phyloP scores from a whole-genome alignment of 2,888 invertebrate species.

The Sycophila texana region DNA sequence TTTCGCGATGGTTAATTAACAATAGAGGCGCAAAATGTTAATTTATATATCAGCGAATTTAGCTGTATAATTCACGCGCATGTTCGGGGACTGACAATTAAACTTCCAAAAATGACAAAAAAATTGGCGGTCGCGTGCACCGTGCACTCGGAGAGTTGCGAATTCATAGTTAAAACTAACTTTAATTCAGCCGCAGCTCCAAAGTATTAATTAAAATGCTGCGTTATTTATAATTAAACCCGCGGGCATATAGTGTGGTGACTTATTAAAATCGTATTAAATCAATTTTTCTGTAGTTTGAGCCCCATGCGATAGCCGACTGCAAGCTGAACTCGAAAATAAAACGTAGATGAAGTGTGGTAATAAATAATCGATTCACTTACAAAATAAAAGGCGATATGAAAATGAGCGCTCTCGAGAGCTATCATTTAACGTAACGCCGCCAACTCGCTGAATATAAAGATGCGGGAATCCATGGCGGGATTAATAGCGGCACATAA shows the following conservation, averaged over 20 bases:
- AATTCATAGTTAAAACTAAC: too few species aligned
- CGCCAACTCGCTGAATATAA: neutral
- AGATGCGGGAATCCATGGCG: neutral
- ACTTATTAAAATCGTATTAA: neutral
- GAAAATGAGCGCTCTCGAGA: neutral
- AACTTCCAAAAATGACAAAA: too few species aligned
- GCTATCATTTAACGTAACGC: neutral
- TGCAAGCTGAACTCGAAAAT: neutral
- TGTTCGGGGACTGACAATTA: too few species aligned
- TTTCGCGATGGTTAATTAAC: too few species aligned
- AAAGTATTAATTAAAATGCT: neutral
- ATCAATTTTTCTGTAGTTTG: neutral
- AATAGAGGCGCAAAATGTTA: too few species aligned
- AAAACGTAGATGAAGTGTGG: neutral
- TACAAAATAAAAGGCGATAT: slow-evolving; percentile 8
- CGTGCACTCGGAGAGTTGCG: too few species aligned
- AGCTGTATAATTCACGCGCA: too few species aligned
- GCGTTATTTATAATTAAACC: neutral
- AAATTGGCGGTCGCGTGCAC: too few species aligned
- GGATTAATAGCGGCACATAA: slow-evolving; percentile 19
- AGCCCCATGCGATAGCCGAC: neutral
- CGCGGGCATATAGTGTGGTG: neutral
- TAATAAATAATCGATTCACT: slow-evolving; percentile 16
- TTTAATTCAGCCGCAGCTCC: too few species aligned
- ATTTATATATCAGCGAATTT: too few species aligned